A percentile compares a stretch with the other conserved stretches of the same genome.
Conservation (phyloP, 2,113 vertebrate species). For the Cricetomys ansorgei region DNA sequence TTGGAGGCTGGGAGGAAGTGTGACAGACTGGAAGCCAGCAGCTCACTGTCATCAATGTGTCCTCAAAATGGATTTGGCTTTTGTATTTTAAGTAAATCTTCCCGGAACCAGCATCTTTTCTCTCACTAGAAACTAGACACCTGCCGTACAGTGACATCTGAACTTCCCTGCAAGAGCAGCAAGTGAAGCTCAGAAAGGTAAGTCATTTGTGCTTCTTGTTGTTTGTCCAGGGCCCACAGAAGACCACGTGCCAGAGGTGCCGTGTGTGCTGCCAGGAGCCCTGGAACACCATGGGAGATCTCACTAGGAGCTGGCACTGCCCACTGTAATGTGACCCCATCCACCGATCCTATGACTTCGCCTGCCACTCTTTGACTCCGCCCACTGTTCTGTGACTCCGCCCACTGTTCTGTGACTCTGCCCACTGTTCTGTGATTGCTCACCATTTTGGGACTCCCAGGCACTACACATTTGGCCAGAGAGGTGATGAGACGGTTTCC, state of each 20-base stretch:
- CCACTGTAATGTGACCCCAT: no score
- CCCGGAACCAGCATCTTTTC: background rate
- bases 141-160: background rate
- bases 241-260: background rate
- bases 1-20: background rate
- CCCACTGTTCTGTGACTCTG: rapidly evolving
- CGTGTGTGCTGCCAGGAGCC: rapidly evolving
- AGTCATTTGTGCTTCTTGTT: background rate
- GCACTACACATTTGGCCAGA: background rate
- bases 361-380: no score
- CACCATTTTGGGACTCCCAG: background rate
- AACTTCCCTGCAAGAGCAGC: background rate
- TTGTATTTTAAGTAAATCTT: background rate
- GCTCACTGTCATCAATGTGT: background rate
- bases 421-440: rapidly evolving
- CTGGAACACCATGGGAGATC: background rate
- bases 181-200: background rate
- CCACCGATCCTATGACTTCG: no score
- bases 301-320: no score
- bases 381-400: background rate
- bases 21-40: background rate
- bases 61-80: background rate
- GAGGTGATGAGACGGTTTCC: background rate
- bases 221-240: background rate
- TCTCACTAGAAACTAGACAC: background rate